A percentile compares a stretch with the other conserved stretches of the same genome.
Evolutionary conservation across 1,140 invertebrate species (phyloP).

Genomic region (roundworm (Caenorhabditis elegans)): DNA sequence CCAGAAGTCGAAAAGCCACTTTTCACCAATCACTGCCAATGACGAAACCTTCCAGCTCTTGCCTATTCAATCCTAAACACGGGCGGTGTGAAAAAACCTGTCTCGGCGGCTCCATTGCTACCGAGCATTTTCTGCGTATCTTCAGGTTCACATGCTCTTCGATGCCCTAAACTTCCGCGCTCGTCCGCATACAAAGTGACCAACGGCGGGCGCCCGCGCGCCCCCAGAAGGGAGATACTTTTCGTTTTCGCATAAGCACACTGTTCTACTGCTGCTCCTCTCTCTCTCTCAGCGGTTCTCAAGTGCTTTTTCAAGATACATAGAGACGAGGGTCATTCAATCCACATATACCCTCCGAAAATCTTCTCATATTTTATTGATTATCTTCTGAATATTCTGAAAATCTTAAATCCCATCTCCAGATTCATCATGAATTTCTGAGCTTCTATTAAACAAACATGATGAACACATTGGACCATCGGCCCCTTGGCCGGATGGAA

Average conservation of each 20-base stretch:
- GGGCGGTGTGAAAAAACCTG: too few relatives aligned
- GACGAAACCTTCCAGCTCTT: too few relatives aligned
- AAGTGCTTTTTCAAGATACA: slow-evolving; percentile 29
- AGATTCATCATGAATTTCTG: neutral
- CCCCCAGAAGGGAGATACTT: neutral
- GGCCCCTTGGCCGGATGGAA: neutral
- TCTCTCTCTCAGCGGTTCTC: neutral
- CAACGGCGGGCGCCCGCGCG: neutral
- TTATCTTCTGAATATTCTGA: neutral
- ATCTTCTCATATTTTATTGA: neutral
- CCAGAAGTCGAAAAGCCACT: too few relatives aligned
- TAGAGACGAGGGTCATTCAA: slow-evolving; percentile 15
- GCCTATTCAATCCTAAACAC: too few relatives aligned
- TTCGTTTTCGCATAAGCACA: slow-evolving; percentile 25
- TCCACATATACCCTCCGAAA: neutral
- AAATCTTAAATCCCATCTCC: too few relatives aligned
- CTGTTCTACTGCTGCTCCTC: neutral
- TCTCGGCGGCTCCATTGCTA: too few relatives aligned
- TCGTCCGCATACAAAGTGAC: neutral
- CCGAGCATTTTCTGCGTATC: too few relatives aligned
- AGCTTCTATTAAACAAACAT: neutral
- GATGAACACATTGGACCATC: slow-evolving; percentile 12
- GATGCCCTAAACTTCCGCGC: neutral
- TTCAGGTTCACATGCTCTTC: neutral
- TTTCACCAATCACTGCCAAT: too few relatives aligned